A percentile compares a stretch with the other conserved stretches of the same genome.
These are phyloP conservation scores for Latrodectus hesperus DNA, from an alignment of 2,888 invertebrate species.

Conservation along the genomic window DNA sequence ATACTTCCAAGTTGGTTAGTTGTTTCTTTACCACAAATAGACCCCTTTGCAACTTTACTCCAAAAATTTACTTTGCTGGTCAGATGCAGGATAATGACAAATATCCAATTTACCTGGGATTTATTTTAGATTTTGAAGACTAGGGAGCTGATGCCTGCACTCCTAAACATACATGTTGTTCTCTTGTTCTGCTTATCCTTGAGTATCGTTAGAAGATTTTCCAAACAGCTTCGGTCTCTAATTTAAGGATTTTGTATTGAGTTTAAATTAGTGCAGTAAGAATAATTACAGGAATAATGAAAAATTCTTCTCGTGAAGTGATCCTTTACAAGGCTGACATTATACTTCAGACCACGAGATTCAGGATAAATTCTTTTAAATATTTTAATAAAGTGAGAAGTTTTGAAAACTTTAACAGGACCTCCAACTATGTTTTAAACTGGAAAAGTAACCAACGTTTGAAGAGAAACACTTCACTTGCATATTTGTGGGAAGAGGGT, in stretches of 20 bases:
- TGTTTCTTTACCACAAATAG: not conserved
- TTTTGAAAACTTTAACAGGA: not conserved
- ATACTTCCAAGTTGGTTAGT: not conserved
- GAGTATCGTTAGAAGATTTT: not conserved
- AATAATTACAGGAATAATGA: not conserved
- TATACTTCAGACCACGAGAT: not conserved
- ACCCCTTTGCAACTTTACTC: not conserved
- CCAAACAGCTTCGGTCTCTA: not conserved
- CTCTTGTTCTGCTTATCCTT: not conserved
- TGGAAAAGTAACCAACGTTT: not conserved
- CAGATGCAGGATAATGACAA: not conserved
- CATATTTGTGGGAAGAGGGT: not conserved
- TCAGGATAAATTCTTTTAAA: not conserved
- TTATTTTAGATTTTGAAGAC: not conserved
- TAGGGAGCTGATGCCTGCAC: not conserved
- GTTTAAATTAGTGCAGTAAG: not conserved
- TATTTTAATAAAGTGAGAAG: not conserved
- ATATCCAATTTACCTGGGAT: not conserved
- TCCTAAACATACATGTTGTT: not conserved
- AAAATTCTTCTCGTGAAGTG: not conserved
- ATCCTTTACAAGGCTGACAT: not conserved
- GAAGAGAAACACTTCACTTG: not conserved
- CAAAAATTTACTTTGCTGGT: not conserved
- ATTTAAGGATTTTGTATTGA: not conserved
- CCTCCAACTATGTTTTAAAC: not conserved